phyloP scores from a whole-genome alignment of 2,113 vertebrate species.

The Monarcha castaneiventris region DNA sequence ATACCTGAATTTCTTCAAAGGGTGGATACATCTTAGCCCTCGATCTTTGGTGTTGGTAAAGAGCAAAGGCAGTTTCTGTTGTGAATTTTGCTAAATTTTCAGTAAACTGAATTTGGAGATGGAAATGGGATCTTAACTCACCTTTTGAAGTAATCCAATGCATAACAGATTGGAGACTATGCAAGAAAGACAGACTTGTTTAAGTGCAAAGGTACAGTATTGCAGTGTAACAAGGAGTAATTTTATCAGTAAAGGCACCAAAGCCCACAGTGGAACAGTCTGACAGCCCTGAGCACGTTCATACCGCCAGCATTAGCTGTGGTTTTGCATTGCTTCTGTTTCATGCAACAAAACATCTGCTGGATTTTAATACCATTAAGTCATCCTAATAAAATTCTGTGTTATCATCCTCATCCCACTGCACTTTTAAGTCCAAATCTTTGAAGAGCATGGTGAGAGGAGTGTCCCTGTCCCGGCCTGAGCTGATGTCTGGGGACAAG shows the following conservation, averaged over 20 bases:
- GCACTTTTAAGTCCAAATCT: conserved; percentile 68
- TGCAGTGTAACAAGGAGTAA: not conserved
- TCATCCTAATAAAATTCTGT: not conserved
- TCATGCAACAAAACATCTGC: not conserved
- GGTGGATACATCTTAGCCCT: not conserved
- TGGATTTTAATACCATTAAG: not conserved
- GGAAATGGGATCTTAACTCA: not conserved
- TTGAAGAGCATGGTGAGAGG: conserved; percentile 52
- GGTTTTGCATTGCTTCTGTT: not conserved
- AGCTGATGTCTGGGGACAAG: not conserved
- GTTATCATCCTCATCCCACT: conserved; percentile 60
- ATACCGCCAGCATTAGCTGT: not conserved
- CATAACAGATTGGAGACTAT: not conserved
- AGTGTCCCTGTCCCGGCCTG: not conserved
- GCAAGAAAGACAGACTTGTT: not conserved
- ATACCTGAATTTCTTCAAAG: not conserved
- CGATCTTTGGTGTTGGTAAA: not conserved
- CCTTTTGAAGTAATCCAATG: not conserved
- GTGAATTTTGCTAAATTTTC: not conserved
- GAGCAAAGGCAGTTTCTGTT: not conserved
- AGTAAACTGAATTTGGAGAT: not conserved
- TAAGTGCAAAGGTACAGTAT: not conserved
- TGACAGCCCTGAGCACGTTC: not conserved
- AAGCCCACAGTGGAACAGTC: rapidly evolving
- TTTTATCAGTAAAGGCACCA: not conserved